phyloP scores from a whole-genome alignment of 2,888 invertebrate species.

The Exocentrus adspersus region DNA sequence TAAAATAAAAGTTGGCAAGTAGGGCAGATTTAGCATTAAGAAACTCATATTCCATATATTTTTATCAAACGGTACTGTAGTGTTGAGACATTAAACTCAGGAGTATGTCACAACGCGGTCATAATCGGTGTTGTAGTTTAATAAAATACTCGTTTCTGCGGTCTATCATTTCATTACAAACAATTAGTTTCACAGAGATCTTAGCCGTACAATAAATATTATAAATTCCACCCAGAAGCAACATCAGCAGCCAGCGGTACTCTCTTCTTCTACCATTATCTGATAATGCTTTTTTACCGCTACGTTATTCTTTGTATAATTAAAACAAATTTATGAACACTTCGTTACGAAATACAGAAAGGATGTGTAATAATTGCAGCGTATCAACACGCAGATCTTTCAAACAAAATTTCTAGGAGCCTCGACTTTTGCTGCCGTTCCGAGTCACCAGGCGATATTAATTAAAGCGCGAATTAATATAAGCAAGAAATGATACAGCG shows the following conservation, averaged over 20 bases:
- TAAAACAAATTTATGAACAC: neutral
- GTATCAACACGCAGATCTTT: neutral
- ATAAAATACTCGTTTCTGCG: too few species aligned
- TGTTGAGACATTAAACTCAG: neutral
- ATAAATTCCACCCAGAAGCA: too few species aligned
- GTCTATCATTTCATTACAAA: too few species aligned
- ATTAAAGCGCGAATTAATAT: conserved; percentile 14
- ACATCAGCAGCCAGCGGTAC: neutral
- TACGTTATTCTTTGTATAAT: neutral
- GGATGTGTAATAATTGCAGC: neutral
- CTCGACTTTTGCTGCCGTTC: too few species aligned
- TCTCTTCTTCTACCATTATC: neutral
- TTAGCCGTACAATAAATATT: too few species aligned
- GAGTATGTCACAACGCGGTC: conserved; percentile 16
- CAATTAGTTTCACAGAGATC: too few species aligned
- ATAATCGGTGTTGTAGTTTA: too few species aligned
- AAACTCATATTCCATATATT: neutral
- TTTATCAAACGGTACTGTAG: conserved; percentile 3
- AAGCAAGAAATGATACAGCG: conserved; percentile 5
- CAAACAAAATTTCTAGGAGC: too few species aligned
- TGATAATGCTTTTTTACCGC: too few species aligned
- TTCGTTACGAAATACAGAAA: neutral
- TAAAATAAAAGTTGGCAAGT: neutral
- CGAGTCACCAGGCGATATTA: neutral
- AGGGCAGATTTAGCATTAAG: neutral